Evolutionary conservation across 2,888 invertebrate species (phyloP).

Genomic region (Patella caerulea): DNA sequence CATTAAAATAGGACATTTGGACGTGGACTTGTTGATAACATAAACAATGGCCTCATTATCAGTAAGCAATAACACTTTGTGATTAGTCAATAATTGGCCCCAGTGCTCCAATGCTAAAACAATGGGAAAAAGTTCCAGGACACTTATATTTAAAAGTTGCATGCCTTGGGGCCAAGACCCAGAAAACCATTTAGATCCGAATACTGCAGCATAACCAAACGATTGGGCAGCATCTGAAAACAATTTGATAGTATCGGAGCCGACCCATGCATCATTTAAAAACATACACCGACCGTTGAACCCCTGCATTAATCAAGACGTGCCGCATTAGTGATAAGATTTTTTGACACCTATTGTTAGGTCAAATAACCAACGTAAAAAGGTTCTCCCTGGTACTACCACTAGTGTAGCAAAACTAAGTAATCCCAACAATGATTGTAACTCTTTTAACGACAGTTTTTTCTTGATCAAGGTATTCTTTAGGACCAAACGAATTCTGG

Average conservation of each 20-base stretch:
- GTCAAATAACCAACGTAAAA: neutral
- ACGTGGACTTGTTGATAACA: no score
- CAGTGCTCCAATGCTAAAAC: neutral
- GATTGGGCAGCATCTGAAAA: constrained; percentile 10
- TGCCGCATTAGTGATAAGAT: neutral
- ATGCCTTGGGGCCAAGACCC: constrained; percentile 4
- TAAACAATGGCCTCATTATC: no score
- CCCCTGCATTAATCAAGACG: neutral
- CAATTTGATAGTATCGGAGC: neutral
- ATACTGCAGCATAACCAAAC: constrained; percentile 15
- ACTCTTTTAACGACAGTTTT: no score
- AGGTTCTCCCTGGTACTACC: neutral
- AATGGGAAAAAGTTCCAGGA: constrained; percentile 14
- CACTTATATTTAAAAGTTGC: neutral
- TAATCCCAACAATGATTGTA: no score
- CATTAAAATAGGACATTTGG: no score
- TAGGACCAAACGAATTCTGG: neutral
- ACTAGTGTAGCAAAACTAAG: no score
- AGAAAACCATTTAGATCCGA: constrained; percentile 12
- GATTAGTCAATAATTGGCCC: no score
- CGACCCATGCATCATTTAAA: neutral
- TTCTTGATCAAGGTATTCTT: no score
- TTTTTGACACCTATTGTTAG: neutral
- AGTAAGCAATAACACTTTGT: no score
- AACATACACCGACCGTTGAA: neutral